Conservation (phyloP, 2,113 vertebrate species). For the Phyllostomus hastatus region DNA sequence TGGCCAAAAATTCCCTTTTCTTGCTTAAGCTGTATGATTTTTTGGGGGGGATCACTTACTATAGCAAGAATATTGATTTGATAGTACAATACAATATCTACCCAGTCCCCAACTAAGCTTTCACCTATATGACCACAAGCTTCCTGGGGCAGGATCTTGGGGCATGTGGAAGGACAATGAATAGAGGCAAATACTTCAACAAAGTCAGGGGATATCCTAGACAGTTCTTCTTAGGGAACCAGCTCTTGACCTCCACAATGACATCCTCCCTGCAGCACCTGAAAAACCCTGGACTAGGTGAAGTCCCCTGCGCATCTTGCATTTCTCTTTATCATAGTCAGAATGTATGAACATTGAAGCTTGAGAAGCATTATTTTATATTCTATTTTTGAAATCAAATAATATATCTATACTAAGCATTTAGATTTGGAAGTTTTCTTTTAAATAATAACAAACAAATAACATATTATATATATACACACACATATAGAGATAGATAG, state of each 20-base stretch:
- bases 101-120: background rate
- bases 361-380: background rate
- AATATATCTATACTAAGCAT: background rate
- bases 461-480: background rate
- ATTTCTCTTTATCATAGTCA: background rate
- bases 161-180: background rate
- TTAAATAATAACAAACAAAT: background rate
- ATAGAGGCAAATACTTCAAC: background rate
- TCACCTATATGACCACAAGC: background rate
- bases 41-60: background rate
- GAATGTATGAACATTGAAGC: background rate
- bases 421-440: background rate
- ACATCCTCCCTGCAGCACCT: background rate
- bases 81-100: background rate
- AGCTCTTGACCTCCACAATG: background rate
- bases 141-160: background rate
- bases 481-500: background rate
- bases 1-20: background rate
- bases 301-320: background rate
- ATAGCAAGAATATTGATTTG: background rate
- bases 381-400: background rate
- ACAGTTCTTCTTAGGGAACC: background rate
- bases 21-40: background rate
- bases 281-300: background rate
- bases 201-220: background rate